These are phyloP conservation scores for Stenurella melanura DNA, from an alignment of 2,888 invertebrate species.

Conservation along the genomic window DNA sequence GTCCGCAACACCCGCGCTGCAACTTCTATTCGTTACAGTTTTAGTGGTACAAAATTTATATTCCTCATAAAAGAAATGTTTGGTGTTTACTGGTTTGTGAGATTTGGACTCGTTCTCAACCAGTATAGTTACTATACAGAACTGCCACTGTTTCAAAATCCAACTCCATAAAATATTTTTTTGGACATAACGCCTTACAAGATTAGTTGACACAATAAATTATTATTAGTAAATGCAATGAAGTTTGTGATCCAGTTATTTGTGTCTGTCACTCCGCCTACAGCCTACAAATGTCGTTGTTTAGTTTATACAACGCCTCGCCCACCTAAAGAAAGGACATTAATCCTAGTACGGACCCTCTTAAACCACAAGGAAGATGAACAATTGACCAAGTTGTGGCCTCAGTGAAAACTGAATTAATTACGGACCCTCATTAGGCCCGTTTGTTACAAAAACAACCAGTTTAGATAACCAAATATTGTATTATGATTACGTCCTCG, in stretches of 20 bases:
- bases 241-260: neutral
- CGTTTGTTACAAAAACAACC: conserved; percentile 41
- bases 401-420: conserved; percentile 56
- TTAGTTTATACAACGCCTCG: neutral
- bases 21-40: too few relatives aligned
- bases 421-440: conserved; percentile 55
- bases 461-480: conserved; percentile 43
- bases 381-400: conserved; percentile 55
- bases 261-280: neutral
- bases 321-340: conserved; percentile 28
- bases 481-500: conserved; percentile 35
- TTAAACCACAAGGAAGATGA: conserved; percentile 30
- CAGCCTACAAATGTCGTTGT: neutral
- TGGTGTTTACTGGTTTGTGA: too few relatives aligned
- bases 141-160: too few relatives aligned
- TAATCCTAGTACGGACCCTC: neutral
- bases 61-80: too few relatives aligned
- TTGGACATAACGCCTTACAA: too few relatives aligned
- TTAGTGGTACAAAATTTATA: too few relatives aligned
- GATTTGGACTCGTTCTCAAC: too few relatives aligned
- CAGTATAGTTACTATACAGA: too few relatives aligned
- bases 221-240: neutral
- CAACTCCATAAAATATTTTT: too few relatives aligned
- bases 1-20: too few relatives aligned
- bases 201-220: neutral